Percentiles rank a stretch among this genome's conserved stretches.
These are phyloP conservation scores for Tauraco hartlaubi DNA, from an alignment of 2,797 vertebrate genomes.

Conservation along the genomic window DNA sequence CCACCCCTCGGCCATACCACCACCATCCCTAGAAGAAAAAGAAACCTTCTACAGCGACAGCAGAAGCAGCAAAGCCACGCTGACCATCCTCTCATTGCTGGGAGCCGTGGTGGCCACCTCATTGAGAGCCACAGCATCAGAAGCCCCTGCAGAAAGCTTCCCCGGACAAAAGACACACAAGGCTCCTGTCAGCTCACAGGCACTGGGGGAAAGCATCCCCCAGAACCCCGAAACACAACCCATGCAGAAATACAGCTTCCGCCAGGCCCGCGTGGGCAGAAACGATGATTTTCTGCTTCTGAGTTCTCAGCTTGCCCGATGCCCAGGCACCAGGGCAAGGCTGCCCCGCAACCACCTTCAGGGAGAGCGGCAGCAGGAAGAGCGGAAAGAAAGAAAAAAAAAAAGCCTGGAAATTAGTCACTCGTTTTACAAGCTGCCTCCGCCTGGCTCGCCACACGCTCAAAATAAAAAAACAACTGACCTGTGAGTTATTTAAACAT, in stretches of 20 bases:
- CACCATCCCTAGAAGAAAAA: constrained; percentile 78
- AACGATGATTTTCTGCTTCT: neutral
- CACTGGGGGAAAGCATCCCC: neutral
- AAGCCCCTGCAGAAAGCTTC: constrained; percentile 56
- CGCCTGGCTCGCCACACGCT: constrained; percentile 31
- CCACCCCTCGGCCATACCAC: constrained; percentile 80
- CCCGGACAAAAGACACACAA: constrained; percentile 34
- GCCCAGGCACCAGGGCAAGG: neutral
- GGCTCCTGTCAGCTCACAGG: neutral
- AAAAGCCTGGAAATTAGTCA: constrained; percentile 53
- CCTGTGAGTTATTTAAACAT: constrained; percentile 73
- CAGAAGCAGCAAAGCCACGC: neutral
- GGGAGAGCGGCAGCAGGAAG: constrained; percentile 12
- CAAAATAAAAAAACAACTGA: constrained; percentile 62
- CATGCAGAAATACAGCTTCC: neutral
- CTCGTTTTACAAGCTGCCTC: constrained; percentile 72
- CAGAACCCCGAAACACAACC: neutral
- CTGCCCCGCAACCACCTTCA: constrained; percentile 32
- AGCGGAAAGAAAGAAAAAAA: neutral
- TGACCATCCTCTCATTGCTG: neutral
- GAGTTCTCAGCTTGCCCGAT: neutral
- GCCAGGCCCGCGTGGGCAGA: neutral
- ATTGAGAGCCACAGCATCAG: constrained; percentile 40
- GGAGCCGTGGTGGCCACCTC: constrained; percentile 65
- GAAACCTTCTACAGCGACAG: neutral